phyloP scores from a whole-genome alignment of 92 coral and sea anemone genomes.

The Palythoa grandiflora region DNA sequence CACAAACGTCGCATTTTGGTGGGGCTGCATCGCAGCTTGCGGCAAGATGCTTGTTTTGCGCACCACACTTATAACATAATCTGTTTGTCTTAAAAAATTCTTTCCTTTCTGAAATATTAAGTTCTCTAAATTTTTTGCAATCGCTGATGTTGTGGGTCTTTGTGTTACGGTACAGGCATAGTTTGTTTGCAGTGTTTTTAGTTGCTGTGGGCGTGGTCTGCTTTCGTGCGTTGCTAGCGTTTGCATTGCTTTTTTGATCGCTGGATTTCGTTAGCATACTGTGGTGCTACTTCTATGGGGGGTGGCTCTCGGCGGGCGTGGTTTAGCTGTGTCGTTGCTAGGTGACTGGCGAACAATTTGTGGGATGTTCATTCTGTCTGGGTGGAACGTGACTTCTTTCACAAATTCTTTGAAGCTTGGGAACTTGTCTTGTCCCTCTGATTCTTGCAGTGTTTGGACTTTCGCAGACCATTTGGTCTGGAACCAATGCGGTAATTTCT shows the following conservation, averaged over 20 bases:
- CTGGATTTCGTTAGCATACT: constrained; percentile 19
- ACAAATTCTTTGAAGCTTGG: constrained; percentile 63
- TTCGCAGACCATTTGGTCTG: constrained; percentile 25
- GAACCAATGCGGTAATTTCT: constrained; percentile 7
- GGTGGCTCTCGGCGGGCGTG: background rate
- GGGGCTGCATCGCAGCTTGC: constrained; percentile 39
- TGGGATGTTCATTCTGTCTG: constrained; percentile 63
- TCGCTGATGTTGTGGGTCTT: constrained; percentile 39
- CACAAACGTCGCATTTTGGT: constrained; percentile 23
- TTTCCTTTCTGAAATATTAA: constrained; percentile 50
- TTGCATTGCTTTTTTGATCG: background rate
- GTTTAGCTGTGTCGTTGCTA: constrained; percentile 21
- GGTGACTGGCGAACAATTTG: constrained; percentile 19
- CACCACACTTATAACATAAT: constrained; percentile 2
- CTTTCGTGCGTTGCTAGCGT: constrained; percentile 16
- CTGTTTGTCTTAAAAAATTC: constrained; percentile 50
- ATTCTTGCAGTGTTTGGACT: constrained; percentile 65
- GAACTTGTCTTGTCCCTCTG: constrained; percentile 58
- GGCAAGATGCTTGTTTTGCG: constrained; percentile 21
- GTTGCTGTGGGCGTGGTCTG: constrained; percentile 31
- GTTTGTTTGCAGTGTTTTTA: background rate
- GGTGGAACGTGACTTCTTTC: constrained; percentile 38
- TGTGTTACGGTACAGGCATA: constrained; percentile 47
- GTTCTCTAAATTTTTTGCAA: constrained; percentile 13
- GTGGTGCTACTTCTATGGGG: constrained; percentile 56